phyloP scores from a whole-genome alignment of 2,797 vertebrate genomes.

The Siniperca undulata region DNA sequence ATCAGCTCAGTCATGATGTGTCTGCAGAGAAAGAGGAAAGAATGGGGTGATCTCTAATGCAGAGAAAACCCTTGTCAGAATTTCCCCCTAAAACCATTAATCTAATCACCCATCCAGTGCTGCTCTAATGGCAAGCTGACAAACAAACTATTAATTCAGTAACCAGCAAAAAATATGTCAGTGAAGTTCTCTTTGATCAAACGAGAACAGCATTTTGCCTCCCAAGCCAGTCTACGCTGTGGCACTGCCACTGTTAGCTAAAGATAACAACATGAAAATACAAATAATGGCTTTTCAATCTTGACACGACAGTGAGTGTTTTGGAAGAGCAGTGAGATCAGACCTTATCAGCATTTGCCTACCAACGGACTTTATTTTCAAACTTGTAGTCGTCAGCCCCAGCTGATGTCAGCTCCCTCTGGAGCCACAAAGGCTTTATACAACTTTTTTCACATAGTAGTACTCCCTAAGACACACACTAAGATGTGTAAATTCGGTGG shows the following conservation, averaged over 20 bases:
- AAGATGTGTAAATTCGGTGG: too few relatives aligned
- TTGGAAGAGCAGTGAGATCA: conserved; percentile 17
- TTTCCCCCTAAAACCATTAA: background rate
- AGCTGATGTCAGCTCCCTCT: too few relatives aligned
- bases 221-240: background rate
- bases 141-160: conserved; percentile 32
- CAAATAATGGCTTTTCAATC: conserved; percentile 23
- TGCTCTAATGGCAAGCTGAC: conserved; percentile 2
- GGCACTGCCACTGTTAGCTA: background rate
- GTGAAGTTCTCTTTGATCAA: conserved; percentile 8
- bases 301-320: background rate
- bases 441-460: too few relatives aligned
- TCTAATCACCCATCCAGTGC: background rate
- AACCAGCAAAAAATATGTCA: background rate
- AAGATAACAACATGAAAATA: conserved; percentile 20
- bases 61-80: background rate
- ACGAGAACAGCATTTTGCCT: background rate
- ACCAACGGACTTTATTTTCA: background rate
- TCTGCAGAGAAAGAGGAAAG: conserved; percentile 75
- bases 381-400: too few relatives aligned
- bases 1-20: conserved; percentile 94
- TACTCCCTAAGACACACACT: too few relatives aligned
- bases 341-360: conserved; percentile 21
- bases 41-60: conserved; percentile 7
- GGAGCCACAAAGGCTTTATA: too few relatives aligned